A percentile compares a stretch with the other conserved stretches of the same genome.
phyloP scores from a whole-genome alignment of 1,140 invertebrate species.

The Forficula auricularia region DNA sequence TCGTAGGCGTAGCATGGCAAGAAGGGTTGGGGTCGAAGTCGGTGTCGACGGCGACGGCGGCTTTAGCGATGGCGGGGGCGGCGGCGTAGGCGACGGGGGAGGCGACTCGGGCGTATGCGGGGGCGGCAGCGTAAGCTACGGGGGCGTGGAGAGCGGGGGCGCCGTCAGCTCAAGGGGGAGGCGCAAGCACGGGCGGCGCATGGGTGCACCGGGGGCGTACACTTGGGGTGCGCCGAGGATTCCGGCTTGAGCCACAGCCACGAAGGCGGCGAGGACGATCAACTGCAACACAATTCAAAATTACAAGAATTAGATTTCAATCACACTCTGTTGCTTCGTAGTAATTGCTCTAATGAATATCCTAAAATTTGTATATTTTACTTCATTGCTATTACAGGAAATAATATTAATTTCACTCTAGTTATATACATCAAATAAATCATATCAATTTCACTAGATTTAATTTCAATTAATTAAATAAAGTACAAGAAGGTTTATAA shows the following conservation, averaged over 20 bases:
- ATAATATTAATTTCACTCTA: too few relatives aligned
- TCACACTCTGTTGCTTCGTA: too few relatives aligned
- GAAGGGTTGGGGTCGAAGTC: conserved; percentile 25
- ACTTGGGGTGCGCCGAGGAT: conserved; percentile 9
- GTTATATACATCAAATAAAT: too few relatives aligned
- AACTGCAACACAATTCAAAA: conserved; percentile 7
- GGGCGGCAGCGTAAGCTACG: conserved; percentile 3
- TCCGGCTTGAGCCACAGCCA: conserved; percentile 10
- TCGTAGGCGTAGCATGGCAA: conserved; percentile 42
- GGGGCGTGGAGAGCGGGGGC: conserved; percentile 1
- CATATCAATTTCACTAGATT: too few relatives aligned
- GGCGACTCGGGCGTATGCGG: background rate
- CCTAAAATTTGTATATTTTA: too few relatives aligned
- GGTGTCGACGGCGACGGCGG: conserved; percentile 13
- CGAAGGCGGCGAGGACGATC: conserved; percentile 9
- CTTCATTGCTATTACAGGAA: too few relatives aligned
- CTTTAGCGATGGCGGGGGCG: conserved; percentile 5
- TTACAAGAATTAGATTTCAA: too few relatives aligned
- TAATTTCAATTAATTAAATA: too few relatives aligned
- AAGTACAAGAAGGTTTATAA: too few relatives aligned
- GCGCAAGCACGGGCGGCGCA: background rate
- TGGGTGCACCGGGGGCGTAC: conserved; percentile 4
- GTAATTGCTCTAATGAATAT: too few relatives aligned
- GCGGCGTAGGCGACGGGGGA: conserved; percentile 1
- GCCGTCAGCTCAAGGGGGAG: background rate